These are phyloP conservation scores for Acrocyrtus sp. DNA, from an alignment of 2,888 invertebrate species.

Conservation along the genomic window DNA sequence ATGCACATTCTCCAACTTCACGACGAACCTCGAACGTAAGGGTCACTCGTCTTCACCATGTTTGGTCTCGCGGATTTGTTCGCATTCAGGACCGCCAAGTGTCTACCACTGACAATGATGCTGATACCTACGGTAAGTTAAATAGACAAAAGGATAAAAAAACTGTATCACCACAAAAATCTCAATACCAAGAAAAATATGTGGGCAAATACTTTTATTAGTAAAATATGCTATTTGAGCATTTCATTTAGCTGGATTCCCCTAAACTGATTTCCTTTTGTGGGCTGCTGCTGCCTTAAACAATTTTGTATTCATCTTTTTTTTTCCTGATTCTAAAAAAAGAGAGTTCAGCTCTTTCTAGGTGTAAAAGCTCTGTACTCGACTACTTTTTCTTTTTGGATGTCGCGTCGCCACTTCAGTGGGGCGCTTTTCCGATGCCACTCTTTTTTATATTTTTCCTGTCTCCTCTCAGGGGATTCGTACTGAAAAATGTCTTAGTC, in stretches of 20 bases:
- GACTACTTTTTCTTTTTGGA: slow-evolving; percentile 27
- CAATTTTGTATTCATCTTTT: background rate
- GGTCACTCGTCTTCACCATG: slow-evolving; percentile 57
- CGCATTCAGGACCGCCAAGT: slow-evolving; percentile 51
- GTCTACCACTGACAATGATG: slow-evolving; percentile 48
- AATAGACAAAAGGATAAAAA: too few relatives aligned
- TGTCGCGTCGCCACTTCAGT: slow-evolving; percentile 48
- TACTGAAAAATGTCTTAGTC: too few relatives aligned
- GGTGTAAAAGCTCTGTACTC: slow-evolving; percentile 21
- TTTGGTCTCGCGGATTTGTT: slow-evolving; percentile 53
- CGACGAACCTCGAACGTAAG: slow-evolving; percentile 29
- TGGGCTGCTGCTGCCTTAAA: background rate
- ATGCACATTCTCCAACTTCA: background rate
- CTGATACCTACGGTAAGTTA: slow-evolving; percentile 58
- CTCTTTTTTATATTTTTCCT: background rate
- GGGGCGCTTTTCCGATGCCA: slow-evolving; percentile 28
- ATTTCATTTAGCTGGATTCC: background rate
- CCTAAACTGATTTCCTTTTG: background rate
- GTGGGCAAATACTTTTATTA: background rate
- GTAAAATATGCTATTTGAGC: background rate
- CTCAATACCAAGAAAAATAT: too few relatives aligned
- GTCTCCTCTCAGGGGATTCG: slow-evolving; percentile 30
- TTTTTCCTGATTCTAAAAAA: background rate
- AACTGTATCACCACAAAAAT: too few relatives aligned
- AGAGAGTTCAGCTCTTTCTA: background rate